Conservation (phyloP, 1,140 invertebrate species). For the Cylas formicarius region DNA sequence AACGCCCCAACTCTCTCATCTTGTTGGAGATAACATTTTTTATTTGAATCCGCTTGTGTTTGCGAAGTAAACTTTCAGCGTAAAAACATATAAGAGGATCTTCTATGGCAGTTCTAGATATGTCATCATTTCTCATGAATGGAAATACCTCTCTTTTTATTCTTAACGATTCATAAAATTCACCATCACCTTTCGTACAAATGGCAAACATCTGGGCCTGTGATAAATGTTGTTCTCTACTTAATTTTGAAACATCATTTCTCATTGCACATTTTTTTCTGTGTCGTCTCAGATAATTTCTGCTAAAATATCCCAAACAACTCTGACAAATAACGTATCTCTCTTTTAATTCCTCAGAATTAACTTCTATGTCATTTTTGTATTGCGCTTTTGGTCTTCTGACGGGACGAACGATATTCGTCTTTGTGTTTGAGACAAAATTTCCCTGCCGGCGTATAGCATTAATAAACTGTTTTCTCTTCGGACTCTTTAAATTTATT, state of each 20-base stretch:
- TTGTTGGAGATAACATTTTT: conserved; percentile 23
- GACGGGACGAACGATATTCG: conserved; percentile 14
- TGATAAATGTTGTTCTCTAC: conserved; percentile 16
- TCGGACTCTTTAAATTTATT: conserved; percentile 11
- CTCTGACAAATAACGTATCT: conserved; percentile 14
- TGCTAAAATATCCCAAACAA: conserved; percentile 18
- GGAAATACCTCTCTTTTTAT: conserved; percentile 22
- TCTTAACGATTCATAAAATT: conserved; percentile 11
- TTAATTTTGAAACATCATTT: not conserved
- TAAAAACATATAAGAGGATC: conserved; percentile 24
- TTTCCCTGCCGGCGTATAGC: conserved; percentile 19
- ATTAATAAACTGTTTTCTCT: conserved; percentile 17
- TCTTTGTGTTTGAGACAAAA: conserved; percentile 6
- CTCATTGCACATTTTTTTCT: conserved; percentile 12
- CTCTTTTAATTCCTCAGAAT: too few relatives aligned
- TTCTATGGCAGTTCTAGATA: conserved; percentile 17
- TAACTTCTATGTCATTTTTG: conserved; percentile 12
- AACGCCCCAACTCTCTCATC: conserved; percentile 23
- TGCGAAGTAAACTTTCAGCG: conserved; percentile 21
- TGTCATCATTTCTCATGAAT: conserved; percentile 22
- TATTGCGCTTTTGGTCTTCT: conserved; percentile 10
- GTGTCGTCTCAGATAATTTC: conserved; percentile 15
- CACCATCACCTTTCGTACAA: conserved; percentile 9
- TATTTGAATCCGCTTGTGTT: conserved; percentile 26
- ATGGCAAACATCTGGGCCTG: conserved; percentile 15